Base-by-base conservation (phyloP, 2,797 vertebrate species). In the Lagodon rhomboides region DNA sequence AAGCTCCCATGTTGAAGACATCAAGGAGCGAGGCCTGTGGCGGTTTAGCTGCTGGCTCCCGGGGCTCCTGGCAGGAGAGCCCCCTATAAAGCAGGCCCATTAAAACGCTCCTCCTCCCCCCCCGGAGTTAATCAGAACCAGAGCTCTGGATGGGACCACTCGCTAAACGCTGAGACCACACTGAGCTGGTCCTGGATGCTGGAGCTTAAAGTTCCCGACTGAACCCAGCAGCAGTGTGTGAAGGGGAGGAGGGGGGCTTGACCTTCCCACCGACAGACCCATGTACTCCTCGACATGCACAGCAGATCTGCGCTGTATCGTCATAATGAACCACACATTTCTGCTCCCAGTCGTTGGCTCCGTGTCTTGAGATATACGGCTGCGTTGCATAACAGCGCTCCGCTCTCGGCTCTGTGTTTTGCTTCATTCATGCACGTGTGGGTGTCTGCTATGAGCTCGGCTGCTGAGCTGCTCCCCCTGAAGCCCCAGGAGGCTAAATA, bases 51-150 rank as follows among this genome's bases (percentile, higher is more conserved):
- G 72, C 76, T 58, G 84, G 86, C 85, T 87, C 88, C 87, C 2
- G 69, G 34, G 67, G 64, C 72, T 89, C 77, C 89, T 87, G 89
- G 92, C 86, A 89, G 91, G 87, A 81, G 85, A 89, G n/a, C 73
- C 82, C 80, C 47, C 86, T 75, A 82, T 93, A 91, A 92, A 92
- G 88, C 56, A 83, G 84, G 22, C 80, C 87, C 88, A 89, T 91
- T 92, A 91, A 93, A 93, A 73, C 9, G 38, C 83, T 87, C 83
- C 88, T 86, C 83, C 77, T 75, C 83, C 86, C 87, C 83, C 8
- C 87, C 82, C 8, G 49, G 44, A 88, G 84, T 79, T 94, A 92
- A 94, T 91, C 90, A 91, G 85, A 92, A 94, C 77, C 93, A 94
- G 93, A 91, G 54, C 25, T 72, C 64, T 80, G 80, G 81, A 80